Conservation (phyloP, 2,888 invertebrate genomes). For the Chouioia cunea region DNA sequence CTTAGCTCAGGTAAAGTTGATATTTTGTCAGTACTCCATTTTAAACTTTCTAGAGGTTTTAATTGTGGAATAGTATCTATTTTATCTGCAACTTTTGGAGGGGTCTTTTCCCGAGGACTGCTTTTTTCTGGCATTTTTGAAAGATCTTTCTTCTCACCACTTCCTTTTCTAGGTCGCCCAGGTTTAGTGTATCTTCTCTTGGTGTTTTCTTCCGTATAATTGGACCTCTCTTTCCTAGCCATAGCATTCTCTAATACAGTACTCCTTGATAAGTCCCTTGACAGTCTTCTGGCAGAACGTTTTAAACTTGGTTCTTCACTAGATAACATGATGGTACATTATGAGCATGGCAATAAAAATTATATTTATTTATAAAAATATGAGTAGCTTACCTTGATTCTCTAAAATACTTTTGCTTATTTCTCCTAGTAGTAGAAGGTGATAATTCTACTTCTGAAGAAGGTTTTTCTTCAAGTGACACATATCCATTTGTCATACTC, state of each 20-base stretch:
- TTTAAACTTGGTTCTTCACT: slow-evolving; percentile 69
- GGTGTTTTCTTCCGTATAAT: slow-evolving; percentile 68
- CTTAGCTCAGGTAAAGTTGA: slow-evolving; percentile 42
- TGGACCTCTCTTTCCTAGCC: slow-evolving; percentile 80
- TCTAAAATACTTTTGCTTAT: slow-evolving; percentile 57
- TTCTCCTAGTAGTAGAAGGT: slow-evolving; percentile 56
- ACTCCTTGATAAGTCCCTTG: slow-evolving; percentile 71
- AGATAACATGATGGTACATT: not conserved
- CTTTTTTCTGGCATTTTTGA: not conserved
- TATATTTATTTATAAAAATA: slow-evolving; percentile 13
- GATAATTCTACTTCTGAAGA: slow-evolving; percentile 46
- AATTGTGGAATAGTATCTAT: slow-evolving; percentile 43
- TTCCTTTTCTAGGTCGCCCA: slow-evolving; percentile 61
- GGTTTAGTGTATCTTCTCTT: slow-evolving; percentile 62
- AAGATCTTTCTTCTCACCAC: slow-evolving; percentile 44
- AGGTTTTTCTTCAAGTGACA: slow-evolving; percentile 38
- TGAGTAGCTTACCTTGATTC: slow-evolving; percentile 55
- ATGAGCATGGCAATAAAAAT: not conserved
- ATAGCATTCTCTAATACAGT: slow-evolving; percentile 80
- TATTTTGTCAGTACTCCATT: slow-evolving; percentile 37
- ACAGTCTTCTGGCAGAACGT: slow-evolving; percentile 75
- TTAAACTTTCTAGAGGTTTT: slow-evolving; percentile 55
- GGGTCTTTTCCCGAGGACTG: not conserved
- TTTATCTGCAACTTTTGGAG: slow-evolving; percentile 25
- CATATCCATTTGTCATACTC: slow-evolving; percentile 39